phyloP scores from a whole-genome alignment of 1,140 invertebrate genomes.

The Pentalonia nigronervosa region DNA sequence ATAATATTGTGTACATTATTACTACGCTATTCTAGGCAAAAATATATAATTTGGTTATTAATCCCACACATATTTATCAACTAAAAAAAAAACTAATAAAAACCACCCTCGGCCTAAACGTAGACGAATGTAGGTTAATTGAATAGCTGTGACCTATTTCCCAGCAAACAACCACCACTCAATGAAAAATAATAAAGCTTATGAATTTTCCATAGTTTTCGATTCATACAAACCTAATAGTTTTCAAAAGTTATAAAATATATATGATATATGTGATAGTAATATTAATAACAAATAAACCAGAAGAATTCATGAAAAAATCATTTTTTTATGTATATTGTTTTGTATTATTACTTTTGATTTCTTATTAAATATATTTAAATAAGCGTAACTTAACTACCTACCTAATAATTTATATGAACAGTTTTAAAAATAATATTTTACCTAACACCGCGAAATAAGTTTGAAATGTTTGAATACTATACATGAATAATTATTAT shows the following conservation, averaged over 20 bases:
- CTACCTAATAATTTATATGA: neutral
- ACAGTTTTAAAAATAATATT: too few species aligned
- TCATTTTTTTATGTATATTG: neutral
- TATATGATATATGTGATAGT: neutral
- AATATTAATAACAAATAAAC: neutral
- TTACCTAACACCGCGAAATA: too few species aligned
- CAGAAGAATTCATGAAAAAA: neutral
- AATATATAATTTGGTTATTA: neutral
- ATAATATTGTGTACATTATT: neutral
- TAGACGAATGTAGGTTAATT: constrained; percentile 22
- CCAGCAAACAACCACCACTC: neutral
- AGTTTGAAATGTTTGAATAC: too few species aligned
- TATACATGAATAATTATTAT: too few species aligned
- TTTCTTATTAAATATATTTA: neutral
- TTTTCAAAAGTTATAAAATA: neutral
- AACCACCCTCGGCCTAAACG: neutral
- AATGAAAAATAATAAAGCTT: neutral
- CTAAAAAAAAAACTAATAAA: neutral
- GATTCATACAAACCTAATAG: neutral
- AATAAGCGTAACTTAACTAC: neutral
- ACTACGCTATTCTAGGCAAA: neutral
- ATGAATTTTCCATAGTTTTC: neutral
- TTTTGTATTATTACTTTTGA: neutral
- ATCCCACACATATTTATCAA: neutral
- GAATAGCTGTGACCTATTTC: neutral